Conservation (phyloP, 1,140 invertebrate species). For the Halesus radiatus region DNA sequence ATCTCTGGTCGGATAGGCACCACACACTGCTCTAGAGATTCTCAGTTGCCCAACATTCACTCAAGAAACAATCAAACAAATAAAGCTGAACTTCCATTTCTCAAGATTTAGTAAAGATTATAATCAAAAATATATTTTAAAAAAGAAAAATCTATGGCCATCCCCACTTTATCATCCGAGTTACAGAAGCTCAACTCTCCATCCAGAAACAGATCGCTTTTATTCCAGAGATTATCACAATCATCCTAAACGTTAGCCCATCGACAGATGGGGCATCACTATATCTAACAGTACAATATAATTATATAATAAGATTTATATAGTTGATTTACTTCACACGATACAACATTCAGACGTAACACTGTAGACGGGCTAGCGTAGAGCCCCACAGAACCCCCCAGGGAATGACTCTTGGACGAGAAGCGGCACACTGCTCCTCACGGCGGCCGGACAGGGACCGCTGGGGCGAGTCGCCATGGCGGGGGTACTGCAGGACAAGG, state of each 20-base stretch:
- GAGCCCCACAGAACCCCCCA: constrained; percentile 26
- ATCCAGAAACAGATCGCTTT: constrained; percentile 31
- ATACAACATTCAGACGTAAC: constrained; percentile 43
- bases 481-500: background rate
- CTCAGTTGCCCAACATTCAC: background rate
- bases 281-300: constrained; percentile 30
- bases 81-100: constrained; percentile 34
- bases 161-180: constrained; percentile 13
- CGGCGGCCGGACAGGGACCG: background rate
- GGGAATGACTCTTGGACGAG: constrained; percentile 43
- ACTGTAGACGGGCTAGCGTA: constrained; percentile 18
- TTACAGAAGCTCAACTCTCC: constrained; percentile 33
- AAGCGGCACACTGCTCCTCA: constrained; percentile 24
- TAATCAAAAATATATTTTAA: constrained; percentile 4
- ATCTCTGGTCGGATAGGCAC: background rate
- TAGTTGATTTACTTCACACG: constrained; percentile 24
- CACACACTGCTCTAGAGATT: background rate
- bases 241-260: constrained; percentile 29
- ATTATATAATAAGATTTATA: background rate
- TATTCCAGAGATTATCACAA: constrained; percentile 33
- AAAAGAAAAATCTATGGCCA: background rate
- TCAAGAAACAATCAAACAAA: constrained; percentile 21
- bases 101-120: background rate
- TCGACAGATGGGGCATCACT: constrained; percentile 4
- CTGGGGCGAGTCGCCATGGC: background rate